Conservation (phyloP, 2,888 invertebrate species). For the Listrodromus nycthemerus region DNA sequence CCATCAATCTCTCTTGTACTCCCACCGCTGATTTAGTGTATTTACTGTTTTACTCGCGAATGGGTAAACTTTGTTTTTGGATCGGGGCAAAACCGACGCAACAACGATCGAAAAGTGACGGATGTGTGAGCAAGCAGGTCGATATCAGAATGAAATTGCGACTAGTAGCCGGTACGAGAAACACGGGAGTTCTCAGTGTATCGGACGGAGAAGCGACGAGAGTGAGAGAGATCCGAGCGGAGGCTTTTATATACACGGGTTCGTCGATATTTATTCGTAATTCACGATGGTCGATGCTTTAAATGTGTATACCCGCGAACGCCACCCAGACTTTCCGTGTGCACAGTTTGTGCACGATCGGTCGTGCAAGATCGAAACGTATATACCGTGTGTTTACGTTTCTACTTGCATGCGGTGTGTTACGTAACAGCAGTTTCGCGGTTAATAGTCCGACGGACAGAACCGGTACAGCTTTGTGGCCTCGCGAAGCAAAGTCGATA, state of each 20-base stretch:
- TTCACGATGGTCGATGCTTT: slow-evolving; percentile 26
- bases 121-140: background rate
- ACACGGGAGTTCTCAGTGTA: slow-evolving; percentile 15
- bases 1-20: slow-evolving; percentile 22
- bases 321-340: background rate
- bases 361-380: slow-evolving; percentile 48
- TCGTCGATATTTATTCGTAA: slow-evolving; percentile 33
- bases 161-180: slow-evolving; percentile 38
- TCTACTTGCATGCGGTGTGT: slow-evolving; percentile 25
- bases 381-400: slow-evolving; percentile 49
- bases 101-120: background rate
- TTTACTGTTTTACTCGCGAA: background rate
- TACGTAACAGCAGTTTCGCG: slow-evolving; percentile 59
- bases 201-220: background rate
- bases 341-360: background rate
- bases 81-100: slow-evolving; percentile 28
- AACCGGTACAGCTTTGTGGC: slow-evolving; percentile 42
- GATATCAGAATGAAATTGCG: slow-evolving; percentile 36
- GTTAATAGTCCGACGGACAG: slow-evolving; percentile 51
- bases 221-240: background rate
- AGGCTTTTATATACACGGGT: slow-evolving; percentile 19
- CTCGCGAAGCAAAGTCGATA: slow-evolving; percentile 46
- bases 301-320: background rate
- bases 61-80: slow-evolving; percentile 39
- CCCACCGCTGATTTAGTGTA: slow-evolving; percentile 13